Percentiles rank a stretch among this genome's conserved stretches.
These are phyloP conservation scores for Cerastis leucographa DNA, from an alignment of 2,888 invertebrate species.

Conservation along the genomic window DNA sequence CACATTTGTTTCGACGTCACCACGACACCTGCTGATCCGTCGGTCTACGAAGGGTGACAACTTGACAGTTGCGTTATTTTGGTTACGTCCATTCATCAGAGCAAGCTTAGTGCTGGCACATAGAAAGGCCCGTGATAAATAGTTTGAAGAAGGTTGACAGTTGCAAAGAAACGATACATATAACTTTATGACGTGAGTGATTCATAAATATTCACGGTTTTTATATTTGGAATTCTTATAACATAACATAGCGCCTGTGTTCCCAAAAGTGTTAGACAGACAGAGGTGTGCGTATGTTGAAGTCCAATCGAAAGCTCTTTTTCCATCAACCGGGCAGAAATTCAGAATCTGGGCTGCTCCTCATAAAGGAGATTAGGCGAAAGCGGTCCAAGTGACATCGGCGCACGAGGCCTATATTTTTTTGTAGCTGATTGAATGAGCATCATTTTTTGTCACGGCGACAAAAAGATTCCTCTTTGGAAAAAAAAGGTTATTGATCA, in stretches of 20 bases:
- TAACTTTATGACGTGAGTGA: not conserved
- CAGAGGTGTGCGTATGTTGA: not conserved
- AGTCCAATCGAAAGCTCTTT: not conserved
- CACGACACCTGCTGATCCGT: conserved; percentile 7
- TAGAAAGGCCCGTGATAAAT: conserved; percentile 1
- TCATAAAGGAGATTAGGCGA: no score
- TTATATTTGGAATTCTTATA: not conserved
- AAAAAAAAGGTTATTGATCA: no score
- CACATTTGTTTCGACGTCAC: not conserved
- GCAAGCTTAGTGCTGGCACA: conserved; percentile 12
- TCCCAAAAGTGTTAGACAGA: not conserved
- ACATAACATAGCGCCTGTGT: not conserved
- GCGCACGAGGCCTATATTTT: no score
- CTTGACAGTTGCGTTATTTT: conserved; percentile 11
- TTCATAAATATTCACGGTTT: not conserved
- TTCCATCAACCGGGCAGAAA: not conserved
- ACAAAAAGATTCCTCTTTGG: no score
- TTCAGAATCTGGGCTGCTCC: not conserved
- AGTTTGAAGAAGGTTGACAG: conserved; percentile 28
- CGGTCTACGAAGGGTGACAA: not conserved
- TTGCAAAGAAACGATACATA: not conserved
- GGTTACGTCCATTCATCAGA: conserved; percentile 3
- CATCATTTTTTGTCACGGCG: no score
- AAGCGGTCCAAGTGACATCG: no score
- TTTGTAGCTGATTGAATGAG: no score